A percentile compares a stretch with the other conserved stretches of the same genome.
Conservation (phyloP, 1,140 invertebrate genomes). For the Lepidurus couesii region DNA sequence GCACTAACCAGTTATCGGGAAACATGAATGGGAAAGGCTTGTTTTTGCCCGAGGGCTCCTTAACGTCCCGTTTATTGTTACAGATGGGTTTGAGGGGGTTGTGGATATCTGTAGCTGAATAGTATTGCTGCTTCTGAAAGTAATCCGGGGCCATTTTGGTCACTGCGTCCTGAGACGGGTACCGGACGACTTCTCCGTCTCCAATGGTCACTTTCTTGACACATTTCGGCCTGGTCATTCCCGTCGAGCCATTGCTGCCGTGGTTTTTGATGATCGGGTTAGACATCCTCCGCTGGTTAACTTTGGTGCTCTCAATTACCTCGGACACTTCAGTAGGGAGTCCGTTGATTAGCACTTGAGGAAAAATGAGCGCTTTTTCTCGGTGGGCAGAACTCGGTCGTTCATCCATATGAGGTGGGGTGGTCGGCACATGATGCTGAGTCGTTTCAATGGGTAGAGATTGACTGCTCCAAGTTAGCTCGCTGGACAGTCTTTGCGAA, state of each 20-base stretch:
- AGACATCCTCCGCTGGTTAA: not conserved
- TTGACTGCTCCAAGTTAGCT: not conserved
- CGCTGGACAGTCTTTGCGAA: not conserved
- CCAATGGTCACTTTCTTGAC: conserved; percentile 8
- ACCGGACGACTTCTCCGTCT: not conserved
- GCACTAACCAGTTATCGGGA: conserved; percentile 1
- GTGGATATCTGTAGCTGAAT: conserved; percentile 3
- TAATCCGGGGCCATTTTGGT: conserved; percentile 17
- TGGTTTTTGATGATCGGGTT: not conserved
- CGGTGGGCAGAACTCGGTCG: not conserved
- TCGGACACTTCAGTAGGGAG: not conserved
- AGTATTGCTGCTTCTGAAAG: conserved; percentile 11
- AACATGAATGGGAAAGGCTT: conserved; percentile 1
- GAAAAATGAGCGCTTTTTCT: not conserved
- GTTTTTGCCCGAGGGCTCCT: not conserved
- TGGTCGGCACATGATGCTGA: not conserved
- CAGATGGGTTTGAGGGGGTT: not conserved
- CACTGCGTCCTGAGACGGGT: not conserved
- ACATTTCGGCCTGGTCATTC: not conserved
- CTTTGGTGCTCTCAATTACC: not conserved
- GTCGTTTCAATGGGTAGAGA: conserved; percentile 7
- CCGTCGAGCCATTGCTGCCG: not conserved
- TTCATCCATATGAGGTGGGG: not conserved
- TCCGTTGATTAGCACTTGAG: not conserved
- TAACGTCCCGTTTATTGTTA: not conserved